A percentile compares a stretch with the other conserved stretches of the same genome.
Conservation (phyloP, 2,888 invertebrate genomes). For the Podotricha telesiphe region DNA sequence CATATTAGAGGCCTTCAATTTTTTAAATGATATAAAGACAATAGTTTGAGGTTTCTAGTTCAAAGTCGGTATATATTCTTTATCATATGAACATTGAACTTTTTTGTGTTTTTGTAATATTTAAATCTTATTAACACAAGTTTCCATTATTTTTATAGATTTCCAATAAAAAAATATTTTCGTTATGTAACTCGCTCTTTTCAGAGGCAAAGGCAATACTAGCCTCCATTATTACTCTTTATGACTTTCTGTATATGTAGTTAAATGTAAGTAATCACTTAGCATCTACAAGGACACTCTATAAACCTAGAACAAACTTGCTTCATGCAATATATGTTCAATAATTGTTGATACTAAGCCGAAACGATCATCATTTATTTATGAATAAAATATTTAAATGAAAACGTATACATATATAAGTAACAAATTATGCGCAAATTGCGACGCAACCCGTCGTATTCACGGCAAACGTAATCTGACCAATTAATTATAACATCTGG, state of each 20-base stretch:
- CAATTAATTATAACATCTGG: conserved; percentile 43
- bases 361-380: conserved; percentile 1
- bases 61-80: too few relatives aligned
- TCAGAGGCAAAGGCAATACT: too few relatives aligned
- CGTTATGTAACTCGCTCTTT: too few relatives aligned
- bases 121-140: too few relatives aligned
- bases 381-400: conserved; percentile 20
- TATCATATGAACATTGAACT: too few relatives aligned
- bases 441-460: conserved; percentile 18
- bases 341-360: not conserved
- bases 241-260: too few relatives aligned
- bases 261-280: too few relatives aligned
- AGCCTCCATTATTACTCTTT: too few relatives aligned
- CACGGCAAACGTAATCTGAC: conserved; percentile 25
- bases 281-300: too few relatives aligned
- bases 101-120: too few relatives aligned
- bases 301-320: not conserved
- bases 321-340: not conserved
- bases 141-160: too few relatives aligned
- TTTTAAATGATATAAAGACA: conserved; percentile 5
- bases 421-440: conserved; percentile 30
- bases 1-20: conserved; percentile 5
- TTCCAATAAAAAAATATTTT: too few relatives aligned
- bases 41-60: conserved; percentile 6
- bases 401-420: conserved; percentile 11